Percentiles rank a stretch among this genome's conserved stretches.
Evolutionary conservation across 2,113 vertebrate genomes (phyloP).

Genomic region (Gymnobelideus leadbeateri): DNA sequence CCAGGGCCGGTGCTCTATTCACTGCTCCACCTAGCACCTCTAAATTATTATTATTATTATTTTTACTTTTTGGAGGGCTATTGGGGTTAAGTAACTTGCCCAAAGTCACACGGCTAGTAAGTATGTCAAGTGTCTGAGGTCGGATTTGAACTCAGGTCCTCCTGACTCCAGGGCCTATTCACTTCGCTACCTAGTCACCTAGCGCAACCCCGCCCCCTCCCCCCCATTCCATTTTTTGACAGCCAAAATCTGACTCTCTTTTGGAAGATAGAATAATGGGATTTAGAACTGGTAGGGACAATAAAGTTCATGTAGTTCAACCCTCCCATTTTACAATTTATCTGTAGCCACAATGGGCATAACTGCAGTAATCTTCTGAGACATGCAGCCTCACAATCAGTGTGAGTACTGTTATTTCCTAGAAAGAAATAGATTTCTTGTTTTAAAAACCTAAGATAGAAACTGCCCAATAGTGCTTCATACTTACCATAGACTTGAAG

Average conservation of each 20-base stretch:
- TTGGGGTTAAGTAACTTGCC: no score
- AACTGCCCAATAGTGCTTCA: background rate
- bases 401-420: background rate
- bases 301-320: background rate
- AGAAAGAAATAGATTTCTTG: background rate
- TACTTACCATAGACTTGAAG: constrained; percentile 44
- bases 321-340: background rate
- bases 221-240: background rate
- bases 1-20: no score
- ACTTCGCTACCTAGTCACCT: no score
- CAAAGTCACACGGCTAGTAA: no score
- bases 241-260: background rate
- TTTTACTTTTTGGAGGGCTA: no score
- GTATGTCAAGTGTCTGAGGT: no score
- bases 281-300: background rate
- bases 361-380: background rate
- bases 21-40: no score
- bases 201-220: no score
- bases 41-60: no score
- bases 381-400: background rate
- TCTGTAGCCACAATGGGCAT: background rate
- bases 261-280: background rate
- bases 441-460: background rate
- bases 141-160: no score
- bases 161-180: no score